These are phyloP conservation scores for Drosophila mimica DNA, from an alignment of 2,888 invertebrate genomes.

Conservation along the genomic window DNA sequence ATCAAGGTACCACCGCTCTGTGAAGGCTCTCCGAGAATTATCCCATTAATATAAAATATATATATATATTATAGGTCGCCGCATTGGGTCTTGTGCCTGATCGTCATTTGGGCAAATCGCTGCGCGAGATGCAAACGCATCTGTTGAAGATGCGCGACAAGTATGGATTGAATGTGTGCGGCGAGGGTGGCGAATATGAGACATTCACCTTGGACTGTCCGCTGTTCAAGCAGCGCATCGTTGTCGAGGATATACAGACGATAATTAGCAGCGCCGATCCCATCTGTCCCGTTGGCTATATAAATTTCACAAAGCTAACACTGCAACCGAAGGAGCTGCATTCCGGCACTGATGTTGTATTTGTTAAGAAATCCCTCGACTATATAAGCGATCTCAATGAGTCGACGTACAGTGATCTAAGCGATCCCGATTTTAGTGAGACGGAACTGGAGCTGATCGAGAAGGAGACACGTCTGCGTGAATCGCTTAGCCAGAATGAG, in stretches of 20 bases:
- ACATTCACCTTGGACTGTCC: slow-evolving; percentile 99
- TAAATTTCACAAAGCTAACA: slow-evolving; percentile 93
- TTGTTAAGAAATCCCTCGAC: slow-evolving; percentile 87
- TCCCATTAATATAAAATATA: too few relatives aligned
- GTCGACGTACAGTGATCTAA: slow-evolving; percentile 88
- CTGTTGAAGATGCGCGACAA: slow-evolving; percentile 95
- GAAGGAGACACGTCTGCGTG: slow-evolving; percentile 84
- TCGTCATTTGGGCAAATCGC: slow-evolving; percentile 94
- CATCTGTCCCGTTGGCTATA: slow-evolving; percentile 97
- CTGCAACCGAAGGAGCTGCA: slow-evolving; percentile 88
- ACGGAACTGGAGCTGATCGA: slow-evolving; percentile 88
- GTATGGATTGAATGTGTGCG: slow-evolving; percentile 97
- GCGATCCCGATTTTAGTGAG: slow-evolving; percentile 88
- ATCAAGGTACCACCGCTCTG: slow-evolving; percentile 91
- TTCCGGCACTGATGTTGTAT: slow-evolving; percentile 82
- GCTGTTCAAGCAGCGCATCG: slow-evolving; percentile 94
- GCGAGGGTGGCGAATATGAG: slow-evolving; percentile 99
- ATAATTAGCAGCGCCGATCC: slow-evolving; percentile 96
- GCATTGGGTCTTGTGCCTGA: slow-evolving; percentile 95
- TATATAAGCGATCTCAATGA: slow-evolving; percentile 88
- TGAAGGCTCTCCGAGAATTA: too few relatives aligned
- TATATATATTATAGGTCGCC: slow-evolving; percentile 86
- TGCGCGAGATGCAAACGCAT: slow-evolving; percentile 94
- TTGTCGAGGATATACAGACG: slow-evolving; percentile 93
- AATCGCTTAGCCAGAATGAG: slow-evolving; percentile 85